These are phyloP conservation scores for Rhagologus leucostigma DNA, from an alignment of 2,113 vertebrate genomes.

Conservation along the genomic window DNA sequence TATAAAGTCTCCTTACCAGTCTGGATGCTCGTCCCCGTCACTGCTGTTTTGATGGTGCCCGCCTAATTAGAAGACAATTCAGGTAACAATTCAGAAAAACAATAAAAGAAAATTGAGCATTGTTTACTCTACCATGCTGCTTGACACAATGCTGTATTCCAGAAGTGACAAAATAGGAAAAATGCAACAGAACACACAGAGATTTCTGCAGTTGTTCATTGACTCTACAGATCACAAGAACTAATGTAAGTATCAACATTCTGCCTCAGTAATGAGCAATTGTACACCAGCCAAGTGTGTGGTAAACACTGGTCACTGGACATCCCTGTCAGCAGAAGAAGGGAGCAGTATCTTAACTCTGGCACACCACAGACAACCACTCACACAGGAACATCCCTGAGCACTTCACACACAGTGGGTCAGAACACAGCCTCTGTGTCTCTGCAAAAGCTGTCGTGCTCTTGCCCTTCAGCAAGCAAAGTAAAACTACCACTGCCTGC, in stretches of 20 bases:
- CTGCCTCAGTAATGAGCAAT: not conserved
- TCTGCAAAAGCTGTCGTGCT: not conserved
- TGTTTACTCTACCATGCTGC: not conserved
- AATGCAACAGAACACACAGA: not conserved
- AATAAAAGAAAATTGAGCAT: not conserved
- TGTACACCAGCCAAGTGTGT: not conserved
- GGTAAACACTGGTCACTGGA: not conserved
- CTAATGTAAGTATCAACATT: not conserved
- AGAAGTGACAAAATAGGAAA: not conserved
- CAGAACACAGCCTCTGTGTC: not conserved
- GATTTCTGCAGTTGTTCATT: not conserved
- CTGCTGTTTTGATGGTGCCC: slow-evolving; percentile 88
- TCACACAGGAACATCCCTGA: not conserved
- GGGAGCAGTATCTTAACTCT: not conserved
- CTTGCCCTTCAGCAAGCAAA: not conserved
- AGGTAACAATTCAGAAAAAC: slow-evolving; percentile 5
- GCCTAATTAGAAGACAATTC: slow-evolving; percentile 74
- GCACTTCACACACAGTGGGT: not conserved
- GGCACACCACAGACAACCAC: not conserved
- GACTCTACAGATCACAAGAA: not conserved
- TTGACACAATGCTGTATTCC: not conserved
- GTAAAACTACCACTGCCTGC: not conserved
- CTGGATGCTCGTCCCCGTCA: slow-evolving; percentile 87
- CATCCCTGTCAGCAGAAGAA: not conserved
- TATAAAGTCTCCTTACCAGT: slow-evolving; percentile 75